Conservation (phyloP, 2,888 invertebrate genomes). For the Protodeltote pygarga region DNA sequence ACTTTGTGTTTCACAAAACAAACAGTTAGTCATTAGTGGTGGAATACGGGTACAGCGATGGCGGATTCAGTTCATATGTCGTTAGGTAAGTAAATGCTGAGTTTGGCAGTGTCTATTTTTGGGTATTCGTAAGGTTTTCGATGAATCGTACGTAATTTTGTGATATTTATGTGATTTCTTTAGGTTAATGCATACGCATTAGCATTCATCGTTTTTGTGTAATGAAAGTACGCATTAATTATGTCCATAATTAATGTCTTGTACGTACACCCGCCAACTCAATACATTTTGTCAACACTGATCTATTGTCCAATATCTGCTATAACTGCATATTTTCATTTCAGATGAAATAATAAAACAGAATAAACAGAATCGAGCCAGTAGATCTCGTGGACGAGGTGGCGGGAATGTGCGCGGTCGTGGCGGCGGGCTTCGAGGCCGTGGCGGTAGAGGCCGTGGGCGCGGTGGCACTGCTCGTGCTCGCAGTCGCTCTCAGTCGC, state of each 20-base stretch:
- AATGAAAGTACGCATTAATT: too few relatives aligned
- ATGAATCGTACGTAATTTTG: not conserved
- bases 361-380: conserved; percentile 67
- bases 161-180: not conserved
- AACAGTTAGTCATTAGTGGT: too few relatives aligned
- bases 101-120: conserved; percentile 42
- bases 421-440: conserved; percentile 42
- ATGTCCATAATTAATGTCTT: too few relatives aligned
- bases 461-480: conserved; percentile 47
- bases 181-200: too few relatives aligned
- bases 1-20: not conserved
- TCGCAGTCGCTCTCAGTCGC: conserved; percentile 43
- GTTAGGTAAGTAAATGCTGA: conserved; percentile 64
- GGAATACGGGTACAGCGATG: conserved; percentile 61
- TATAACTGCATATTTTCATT: conserved; percentile 11
- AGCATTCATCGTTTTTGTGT: too few relatives aligned
- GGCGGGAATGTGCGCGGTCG: conserved; percentile 53
- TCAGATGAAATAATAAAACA: conserved; percentile 81
- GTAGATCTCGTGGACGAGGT: conserved; percentile 72
- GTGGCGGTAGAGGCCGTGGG: conserved; percentile 48
- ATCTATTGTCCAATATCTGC: not conserved
- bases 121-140: conserved; percentile 33
- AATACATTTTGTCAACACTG: conserved; percentile 24
- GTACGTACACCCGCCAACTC: conserved; percentile 26
- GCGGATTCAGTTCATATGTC: conserved; percentile 80